These are phyloP conservation scores for Drosophila mauritiana DNA, from an alignment of 1,140 invertebrate species.

Conservation along the genomic window DNA sequence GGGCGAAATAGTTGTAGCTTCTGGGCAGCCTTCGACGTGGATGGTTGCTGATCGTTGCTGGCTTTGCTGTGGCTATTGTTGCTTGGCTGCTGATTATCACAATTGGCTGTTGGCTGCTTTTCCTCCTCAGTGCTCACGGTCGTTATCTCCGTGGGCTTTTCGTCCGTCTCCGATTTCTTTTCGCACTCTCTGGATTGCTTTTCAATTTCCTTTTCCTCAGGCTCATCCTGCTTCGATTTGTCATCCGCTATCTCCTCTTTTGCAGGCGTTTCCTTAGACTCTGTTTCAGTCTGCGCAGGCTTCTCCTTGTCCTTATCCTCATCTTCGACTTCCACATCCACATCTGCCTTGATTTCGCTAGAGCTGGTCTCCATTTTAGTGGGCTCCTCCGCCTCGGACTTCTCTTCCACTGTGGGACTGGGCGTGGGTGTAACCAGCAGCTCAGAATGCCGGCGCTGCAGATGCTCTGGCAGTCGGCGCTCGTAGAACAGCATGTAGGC, in stretches of 20 bases:
- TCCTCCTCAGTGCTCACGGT: constrained; percentile 12
- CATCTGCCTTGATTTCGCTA: constrained; percentile 21
- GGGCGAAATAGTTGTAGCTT: constrained; percentile 69
- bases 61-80: constrained; percentile 50
- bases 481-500: constrained; percentile 99
- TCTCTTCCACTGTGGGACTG: constrained; percentile 65
- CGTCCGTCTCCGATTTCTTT: neutral
- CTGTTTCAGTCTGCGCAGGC: constrained; percentile 15
- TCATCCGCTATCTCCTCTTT: constrained; percentile 3
- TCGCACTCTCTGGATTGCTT: neutral
- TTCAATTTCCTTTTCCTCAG: constrained; percentile 1
- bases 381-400: constrained; percentile 42
- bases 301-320: constrained; percentile 11
- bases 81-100: constrained; percentile 74
- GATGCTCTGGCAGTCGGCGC: constrained; percentile 85
- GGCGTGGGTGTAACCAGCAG: constrained; percentile 70
- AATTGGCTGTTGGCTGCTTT: constrained; percentile 81
- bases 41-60: constrained; percentile 57
- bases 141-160: constrained; percentile 3
- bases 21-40: constrained; percentile 73
- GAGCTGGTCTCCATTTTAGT: constrained; percentile 27
- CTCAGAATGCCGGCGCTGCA: constrained; percentile 74
- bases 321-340: neutral
- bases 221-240: constrained; percentile 2
- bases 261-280: neutral